Base-by-base conservation (phyloP, 2,113 vertebrate genomes). In the Scortum barcoo region DNA sequence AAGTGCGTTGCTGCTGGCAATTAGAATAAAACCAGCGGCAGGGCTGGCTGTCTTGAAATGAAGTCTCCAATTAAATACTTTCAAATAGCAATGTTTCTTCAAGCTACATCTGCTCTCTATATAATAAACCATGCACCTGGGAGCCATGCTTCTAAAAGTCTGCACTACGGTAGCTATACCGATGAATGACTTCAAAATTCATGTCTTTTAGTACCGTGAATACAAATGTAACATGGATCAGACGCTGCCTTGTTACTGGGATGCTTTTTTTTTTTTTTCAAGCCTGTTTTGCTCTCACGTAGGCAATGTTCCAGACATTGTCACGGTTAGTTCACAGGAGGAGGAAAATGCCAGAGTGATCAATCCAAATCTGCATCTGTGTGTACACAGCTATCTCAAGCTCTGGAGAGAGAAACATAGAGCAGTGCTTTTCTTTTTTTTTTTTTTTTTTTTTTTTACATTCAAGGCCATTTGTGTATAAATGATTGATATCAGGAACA, bases 11-110 rank as follows among this genome's bases (percentile, higher is more conserved):
- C 93, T 95, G 90, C 93, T 90, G 92, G 94, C 94, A 94, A 95
- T 95, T 95, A 95, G 93, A 95, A 94, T 94, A 92, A 95, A 95
- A 94, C 92, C 92, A 93, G 93, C 86, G 91, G 93, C 93, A 88
- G 92, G 74, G 91, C 91, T 92, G 93, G 91, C 91, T 95, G 93
- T 93, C 94, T 95, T 92, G 93, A 94, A 95, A 93, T 85, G 84
- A 89, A 89, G 91, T 89, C 93, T 93, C 93, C 94, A 95, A 94
- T 95, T 95, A 95, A 95, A 95, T 90, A 93, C 92, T 90, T 94
- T 94, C 87, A 93, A 94, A 93, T 84, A 86, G 86, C 85, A 87
- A 82, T 88, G 90, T 84, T 89, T 93, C 89, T 81, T 86, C 63
- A 69, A 90, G 89, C 89, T 92, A 92, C 86, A 93, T 90, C 86